Base-by-base conservation (phyloP, 1,140 invertebrate genomes). In the Marisa cornuarietis region DNA sequence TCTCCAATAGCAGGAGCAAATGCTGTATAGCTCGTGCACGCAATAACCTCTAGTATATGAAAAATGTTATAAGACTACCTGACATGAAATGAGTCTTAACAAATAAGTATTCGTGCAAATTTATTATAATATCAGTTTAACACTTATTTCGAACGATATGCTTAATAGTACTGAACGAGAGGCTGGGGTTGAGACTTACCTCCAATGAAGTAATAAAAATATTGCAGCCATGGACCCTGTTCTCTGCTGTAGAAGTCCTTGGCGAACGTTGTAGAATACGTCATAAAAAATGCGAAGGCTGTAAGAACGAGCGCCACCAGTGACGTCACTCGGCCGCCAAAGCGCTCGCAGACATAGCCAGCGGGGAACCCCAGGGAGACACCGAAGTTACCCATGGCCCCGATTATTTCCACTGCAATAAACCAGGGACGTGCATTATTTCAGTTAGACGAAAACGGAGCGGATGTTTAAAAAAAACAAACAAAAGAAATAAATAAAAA, bases 301-400 rank as follows among this genome's bases (percentile, higher is more conserved):
- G 86, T 82, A 20, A 87, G 76, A 1, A 86, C 24, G 8, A 85
- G 71, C 6, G 84, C 85, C n/a, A 79, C 81, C 1, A 86, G 42
- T 54, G 87, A 87, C 20, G 87, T 86, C 77, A 81, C 73, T 31
- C 87, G 79, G 0, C 84, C 26, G 0, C 87, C 86, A 52, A 86
- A 76, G 20, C 78, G 78, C 77, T 88, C 87, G 54, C 81, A 82
- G 71, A 86, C 77, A 42, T 85, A 72, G 51, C 87, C 87, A 3
- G 87, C 87, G 13, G 86, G 86, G 75, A 88, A 85, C 66, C 86
- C 87, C 24, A 88, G 66, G 22, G 86, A 85, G 72, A 86, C 86
- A 58, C 87, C 87, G 26, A 88, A 85, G 71, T 88, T 88, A 9
- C 85, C 83, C 85, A 86, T 86, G 0, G 87, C 83, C 1, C 82